These are phyloP conservation scores for Muscicapa adusta DNA, from an alignment of 2,113 vertebrate genomes.

Conservation along the genomic window DNA sequence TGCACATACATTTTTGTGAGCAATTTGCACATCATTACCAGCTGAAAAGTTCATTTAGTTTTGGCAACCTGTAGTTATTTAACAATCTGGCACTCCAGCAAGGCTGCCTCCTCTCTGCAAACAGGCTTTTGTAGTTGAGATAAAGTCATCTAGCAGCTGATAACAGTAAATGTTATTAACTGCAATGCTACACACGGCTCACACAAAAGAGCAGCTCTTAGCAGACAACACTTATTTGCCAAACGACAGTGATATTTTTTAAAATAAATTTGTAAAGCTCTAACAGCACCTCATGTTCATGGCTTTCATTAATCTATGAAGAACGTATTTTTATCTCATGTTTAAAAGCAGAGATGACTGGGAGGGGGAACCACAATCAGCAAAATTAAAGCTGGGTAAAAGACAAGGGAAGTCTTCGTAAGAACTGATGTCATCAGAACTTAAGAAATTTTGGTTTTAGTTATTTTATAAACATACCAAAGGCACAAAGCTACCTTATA, in stretches of 20 bases:
- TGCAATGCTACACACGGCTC: not conserved
- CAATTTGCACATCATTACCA: slow-evolving; percentile 30
- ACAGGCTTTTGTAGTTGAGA: slow-evolving; percentile 36
- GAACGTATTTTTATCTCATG: not conserved
- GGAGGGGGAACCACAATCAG: not conserved
- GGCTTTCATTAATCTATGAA: not conserved
- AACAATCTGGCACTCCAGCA: slow-evolving; percentile 14
- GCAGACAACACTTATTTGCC: not conserved
- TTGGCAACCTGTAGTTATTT: slow-evolving; percentile 37
- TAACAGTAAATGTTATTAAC: slow-evolving; percentile 25
- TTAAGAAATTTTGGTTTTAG: no score
- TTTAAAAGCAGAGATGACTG: not conserved
- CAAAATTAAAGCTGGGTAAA: not conserved
- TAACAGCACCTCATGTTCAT: not conserved
- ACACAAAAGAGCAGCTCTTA: not conserved
- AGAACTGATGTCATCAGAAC: not conserved
- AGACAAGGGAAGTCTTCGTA: not conserved
- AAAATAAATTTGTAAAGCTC: not conserved
- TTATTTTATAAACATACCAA: not conserved
- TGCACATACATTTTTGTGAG: not conserved
- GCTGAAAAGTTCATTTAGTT: slow-evolving; percentile 36
- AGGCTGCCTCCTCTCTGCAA: slow-evolving; percentile 24
- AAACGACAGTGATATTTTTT: not conserved
- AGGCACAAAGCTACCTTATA: not conserved
- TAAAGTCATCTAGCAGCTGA: not conserved